Evolutionary conservation across 2,888 invertebrate genomes (phyloP).

Genomic region (Drosophila colorata): DNA sequence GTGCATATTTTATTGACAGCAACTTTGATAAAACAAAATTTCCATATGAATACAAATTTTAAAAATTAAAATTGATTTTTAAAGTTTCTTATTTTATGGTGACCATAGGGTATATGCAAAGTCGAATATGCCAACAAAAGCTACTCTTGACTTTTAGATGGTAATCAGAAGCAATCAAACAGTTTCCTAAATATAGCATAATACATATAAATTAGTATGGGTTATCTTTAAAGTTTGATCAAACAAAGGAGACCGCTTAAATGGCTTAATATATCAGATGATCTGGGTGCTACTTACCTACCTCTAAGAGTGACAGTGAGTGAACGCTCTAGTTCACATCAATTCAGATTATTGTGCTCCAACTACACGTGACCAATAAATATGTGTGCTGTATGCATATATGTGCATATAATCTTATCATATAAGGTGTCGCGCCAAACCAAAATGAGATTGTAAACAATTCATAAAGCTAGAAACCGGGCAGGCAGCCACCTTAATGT

Average conservation of each 20-base stretch:
- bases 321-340: slow-evolving; percentile 22
- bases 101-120: too few species aligned
- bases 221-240: slow-evolving; percentile 29
- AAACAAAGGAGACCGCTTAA: slow-evolving; percentile 51
- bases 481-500: slow-evolving; percentile 3
- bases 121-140: background rate
- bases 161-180: slow-evolving; percentile 6
- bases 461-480: slow-evolving; percentile 19
- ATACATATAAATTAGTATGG: slow-evolving; percentile 10
- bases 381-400: background rate
- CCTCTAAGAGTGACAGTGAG: slow-evolving; percentile 40
- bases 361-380: slow-evolving; percentile 27
- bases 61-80: too few species aligned
- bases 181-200: slow-evolving; percentile 21
- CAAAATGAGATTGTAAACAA: slow-evolving; percentile 34
- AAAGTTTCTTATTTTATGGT: too few species aligned
- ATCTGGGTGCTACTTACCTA: slow-evolving; percentile 8
- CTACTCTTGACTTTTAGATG: background rate
- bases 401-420: slow-evolving; percentile 31
- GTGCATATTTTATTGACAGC: background rate
- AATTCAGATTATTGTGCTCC: slow-evolving; percentile 7
- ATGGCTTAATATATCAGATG: slow-evolving; percentile 13
- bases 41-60: too few species aligned
- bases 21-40: too few species aligned
- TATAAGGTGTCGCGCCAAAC: slow-evolving; percentile 21